These are phyloP conservation scores for Isotomurus palustris DNA, from an alignment of 2,888 invertebrate species.

Conservation along the genomic window DNA sequence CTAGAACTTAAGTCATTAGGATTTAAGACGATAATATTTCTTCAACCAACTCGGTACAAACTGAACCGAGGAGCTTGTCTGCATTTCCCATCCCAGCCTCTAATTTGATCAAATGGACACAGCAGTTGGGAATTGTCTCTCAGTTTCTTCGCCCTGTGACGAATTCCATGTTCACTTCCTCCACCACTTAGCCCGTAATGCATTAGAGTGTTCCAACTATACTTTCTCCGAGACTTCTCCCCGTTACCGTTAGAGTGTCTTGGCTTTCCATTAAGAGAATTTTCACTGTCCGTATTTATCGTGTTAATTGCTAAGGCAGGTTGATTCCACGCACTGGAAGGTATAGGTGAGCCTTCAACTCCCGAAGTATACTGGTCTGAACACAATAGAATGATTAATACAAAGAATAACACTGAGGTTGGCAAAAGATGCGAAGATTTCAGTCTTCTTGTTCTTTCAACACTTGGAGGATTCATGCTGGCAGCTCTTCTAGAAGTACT, in stretches of 20 bases:
- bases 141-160: conserved; percentile 16
- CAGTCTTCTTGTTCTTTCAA: too few species aligned
- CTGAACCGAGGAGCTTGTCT: conserved; percentile 36
- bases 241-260: neutral
- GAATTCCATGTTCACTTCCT: conserved; percentile 5
- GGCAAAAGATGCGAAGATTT: too few species aligned
- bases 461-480: too few species aligned
- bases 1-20: too few species aligned
- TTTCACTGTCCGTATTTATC: conserved; percentile 9
- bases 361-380: neutral
- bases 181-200: conserved; percentile 1
- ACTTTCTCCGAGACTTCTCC: neutral
- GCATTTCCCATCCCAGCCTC: conserved; percentile 34
- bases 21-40: too few species aligned
- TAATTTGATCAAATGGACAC: conserved; percentile 32
- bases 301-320: conserved; percentile 24
- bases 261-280: neutral
- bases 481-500: neutral
- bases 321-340: conserved; percentile 36
- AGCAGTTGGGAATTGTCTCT: conserved; percentile 17
- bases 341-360: conserved; percentile 8
- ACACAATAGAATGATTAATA: neutral
- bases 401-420: too few species aligned
- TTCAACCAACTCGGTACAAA: conserved; percentile 32
- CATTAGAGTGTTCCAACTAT: conserved; percentile 2